A percentile compares a stretch with the other conserved stretches of the same genome.
Evolutionary conservation across 35 echinoderm and acorn worm species (phyloP).

Genomic region (Holothuria glaberrima): DNA sequence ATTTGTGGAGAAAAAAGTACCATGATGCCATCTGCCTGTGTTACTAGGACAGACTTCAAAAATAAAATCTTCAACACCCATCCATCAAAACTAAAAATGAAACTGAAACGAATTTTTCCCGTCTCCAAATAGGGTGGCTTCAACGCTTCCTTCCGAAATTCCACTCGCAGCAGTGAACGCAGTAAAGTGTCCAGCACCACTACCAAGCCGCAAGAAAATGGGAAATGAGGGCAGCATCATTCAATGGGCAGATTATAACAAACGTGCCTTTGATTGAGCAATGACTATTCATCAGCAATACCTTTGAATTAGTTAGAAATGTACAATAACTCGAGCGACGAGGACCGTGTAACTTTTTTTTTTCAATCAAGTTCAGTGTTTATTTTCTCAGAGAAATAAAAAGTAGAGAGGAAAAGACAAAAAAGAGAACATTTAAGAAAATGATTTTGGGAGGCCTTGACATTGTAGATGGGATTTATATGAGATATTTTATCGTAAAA

Average conservation of each 20-base stretch:
- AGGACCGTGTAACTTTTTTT: conserved; percentile 11
- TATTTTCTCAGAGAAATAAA: conserved; percentile 12
- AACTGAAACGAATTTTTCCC: conserved; percentile 27
- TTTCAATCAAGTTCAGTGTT: background rate
- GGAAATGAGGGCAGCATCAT: conserved; percentile 19
- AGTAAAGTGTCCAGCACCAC: conserved; percentile 54
- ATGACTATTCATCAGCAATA: conserved; percentile 24
- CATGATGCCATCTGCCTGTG: background rate
- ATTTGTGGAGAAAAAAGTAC: background rate
- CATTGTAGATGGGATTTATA: conserved; percentile 26
- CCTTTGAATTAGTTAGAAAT: conserved; percentile 8
- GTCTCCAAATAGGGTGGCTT: conserved; percentile 43
- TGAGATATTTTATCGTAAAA: background rate
- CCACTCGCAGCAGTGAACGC: conserved; percentile 67
- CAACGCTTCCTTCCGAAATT: conserved; percentile 70
- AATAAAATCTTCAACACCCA: background rate
- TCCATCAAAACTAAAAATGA: background rate
- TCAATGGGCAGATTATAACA: background rate
- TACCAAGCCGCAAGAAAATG: conserved; percentile 28
- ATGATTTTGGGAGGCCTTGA: conserved; percentile 55
- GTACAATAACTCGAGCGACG: conserved; percentile 35
- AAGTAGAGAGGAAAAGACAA: conserved; percentile 5
- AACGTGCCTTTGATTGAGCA: background rate
- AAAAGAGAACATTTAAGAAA: conserved; percentile 23
- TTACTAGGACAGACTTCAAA: conserved; percentile 30